A percentile compares a stretch with the other conserved stretches of the same genome.
Evolutionary conservation across 2,888 invertebrate species (phyloP).

Genomic region (Coelopa pilipes): DNA sequence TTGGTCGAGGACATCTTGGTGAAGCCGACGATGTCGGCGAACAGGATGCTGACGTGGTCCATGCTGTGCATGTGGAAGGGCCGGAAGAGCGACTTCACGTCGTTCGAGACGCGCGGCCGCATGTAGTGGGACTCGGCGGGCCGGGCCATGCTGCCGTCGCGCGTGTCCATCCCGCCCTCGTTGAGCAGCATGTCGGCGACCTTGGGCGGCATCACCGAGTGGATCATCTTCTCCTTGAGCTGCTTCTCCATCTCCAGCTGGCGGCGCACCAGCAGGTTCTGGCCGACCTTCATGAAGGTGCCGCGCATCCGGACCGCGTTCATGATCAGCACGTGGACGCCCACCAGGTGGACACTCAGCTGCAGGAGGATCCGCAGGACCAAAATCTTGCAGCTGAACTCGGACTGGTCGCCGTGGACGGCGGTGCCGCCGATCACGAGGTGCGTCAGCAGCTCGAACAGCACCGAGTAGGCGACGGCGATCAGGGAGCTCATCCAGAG

Average conservation of each 20-base stretch:
- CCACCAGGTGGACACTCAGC: constrained; percentile 89
- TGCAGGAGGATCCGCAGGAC: constrained; percentile 83
- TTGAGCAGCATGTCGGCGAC: constrained; percentile 87
- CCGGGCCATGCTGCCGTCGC: constrained; percentile 42
- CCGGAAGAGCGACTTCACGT: constrained; percentile 86
- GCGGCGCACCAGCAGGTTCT: constrained; percentile 87
- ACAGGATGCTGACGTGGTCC: constrained; percentile 95
- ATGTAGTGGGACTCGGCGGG: constrained; percentile 54
- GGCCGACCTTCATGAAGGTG: constrained; percentile 96
- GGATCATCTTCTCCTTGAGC: constrained; percentile 96
- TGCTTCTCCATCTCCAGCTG: constrained; percentile 94
- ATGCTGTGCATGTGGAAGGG: constrained; percentile 97
- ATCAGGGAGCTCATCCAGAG: constrained; percentile 85
- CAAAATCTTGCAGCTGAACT: constrained; percentile 72
- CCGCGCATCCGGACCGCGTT: constrained; percentile 92
- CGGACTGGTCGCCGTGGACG: constrained; percentile 68
- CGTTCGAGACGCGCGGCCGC: constrained; percentile 61
- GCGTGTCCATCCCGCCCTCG: constrained; percentile 71
- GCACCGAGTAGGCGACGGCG: constrained; percentile 83
- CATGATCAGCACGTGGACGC: constrained; percentile 93
- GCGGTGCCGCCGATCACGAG: constrained; percentile 67
- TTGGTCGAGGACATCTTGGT: constrained; percentile 97
- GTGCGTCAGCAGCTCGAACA: constrained; percentile 81
- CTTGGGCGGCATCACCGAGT: constrained; percentile 96
- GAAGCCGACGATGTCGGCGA: constrained; percentile 98